phyloP scores from a whole-genome alignment of 2,888 invertebrate species.

The Hypomecis atomaria region DNA sequence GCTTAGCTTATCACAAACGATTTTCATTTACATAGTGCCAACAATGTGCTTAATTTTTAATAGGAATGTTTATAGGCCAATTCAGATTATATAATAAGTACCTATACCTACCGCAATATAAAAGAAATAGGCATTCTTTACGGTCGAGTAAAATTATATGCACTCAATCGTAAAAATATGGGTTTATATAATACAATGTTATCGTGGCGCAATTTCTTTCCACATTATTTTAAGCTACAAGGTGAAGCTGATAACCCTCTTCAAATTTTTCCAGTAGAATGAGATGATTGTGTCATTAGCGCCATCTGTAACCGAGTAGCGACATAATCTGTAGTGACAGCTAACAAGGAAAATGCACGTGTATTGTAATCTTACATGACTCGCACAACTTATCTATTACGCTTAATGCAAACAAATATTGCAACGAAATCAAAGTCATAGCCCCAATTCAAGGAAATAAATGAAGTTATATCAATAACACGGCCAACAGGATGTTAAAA shows the following conservation, averaged over 20 bases:
- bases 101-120: slow-evolving; percentile 7
- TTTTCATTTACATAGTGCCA: not conserved
- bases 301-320: slow-evolving; percentile 36
- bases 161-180: slow-evolving; percentile 18
- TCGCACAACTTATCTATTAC: slow-evolving; percentile 22
- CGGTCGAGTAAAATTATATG: slow-evolving; percentile 18
- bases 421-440: slow-evolving; percentile 18
- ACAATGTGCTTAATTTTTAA: not conserved
- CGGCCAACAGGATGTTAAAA: not conserved
- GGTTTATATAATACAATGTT: slow-evolving; percentile 28
- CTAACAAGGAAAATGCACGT: slow-evolving; percentile 28
- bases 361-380: slow-evolving; percentile 22
- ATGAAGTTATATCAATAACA: slow-evolving; percentile 16
- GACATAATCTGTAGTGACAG: slow-evolving; percentile 8
- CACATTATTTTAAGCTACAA: slow-evolving; percentile 22
- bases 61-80: slow-evolving; percentile 14
- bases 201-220: slow-evolving; percentile 25
- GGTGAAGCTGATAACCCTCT: slow-evolving; percentile 30
- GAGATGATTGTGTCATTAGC: slow-evolving; percentile 15
- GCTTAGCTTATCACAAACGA: not conserved
- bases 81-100: slow-evolving; percentile 17
- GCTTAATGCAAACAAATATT: slow-evolving; percentile 21
- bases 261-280: slow-evolving; percentile 21
- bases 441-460: slow-evolving; percentile 21
- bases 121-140: slow-evolving; percentile 19